Evolutionary conservation across 2,797 vertebrate species (phyloP).

Genomic region (Lepidocolaptes lacrymiger): DNA sequence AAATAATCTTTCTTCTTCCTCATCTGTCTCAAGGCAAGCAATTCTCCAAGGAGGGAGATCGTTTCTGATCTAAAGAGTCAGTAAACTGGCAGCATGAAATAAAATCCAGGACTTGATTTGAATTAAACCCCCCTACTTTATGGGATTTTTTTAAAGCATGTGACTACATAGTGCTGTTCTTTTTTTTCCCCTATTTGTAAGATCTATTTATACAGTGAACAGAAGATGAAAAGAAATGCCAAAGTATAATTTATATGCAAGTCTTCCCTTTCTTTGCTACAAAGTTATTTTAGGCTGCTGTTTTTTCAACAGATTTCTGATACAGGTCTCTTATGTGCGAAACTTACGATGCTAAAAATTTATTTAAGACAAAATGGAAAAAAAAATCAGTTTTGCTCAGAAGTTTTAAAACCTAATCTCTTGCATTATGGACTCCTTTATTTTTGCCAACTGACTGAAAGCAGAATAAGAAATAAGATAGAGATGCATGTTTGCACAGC

Average conservation of each 20-base stretch:
- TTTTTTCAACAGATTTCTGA: neutral
- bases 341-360: neutral
- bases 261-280: neutral
- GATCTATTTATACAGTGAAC: neutral
- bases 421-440: neutral
- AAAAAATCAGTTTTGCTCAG: neutral
- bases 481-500: neutral
- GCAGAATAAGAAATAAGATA: neutral
- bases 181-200: neutral
- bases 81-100: neutral
- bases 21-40: neutral
- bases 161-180: neutral
- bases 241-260: neutral
- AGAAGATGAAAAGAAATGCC: neutral
- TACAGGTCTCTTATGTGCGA: neutral
- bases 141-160: neutral
- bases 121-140: neutral
- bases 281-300: neutral
- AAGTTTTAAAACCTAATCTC: neutral
- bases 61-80: neutral
- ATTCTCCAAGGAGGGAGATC: neutral
- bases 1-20: neutral
- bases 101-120: neutral
- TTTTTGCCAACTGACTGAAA: neutral
- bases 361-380: neutral